These are phyloP conservation scores for Leucopsar rothschildi DNA, from an alignment of 2,113 vertebrate species.

Conservation along the genomic window DNA sequence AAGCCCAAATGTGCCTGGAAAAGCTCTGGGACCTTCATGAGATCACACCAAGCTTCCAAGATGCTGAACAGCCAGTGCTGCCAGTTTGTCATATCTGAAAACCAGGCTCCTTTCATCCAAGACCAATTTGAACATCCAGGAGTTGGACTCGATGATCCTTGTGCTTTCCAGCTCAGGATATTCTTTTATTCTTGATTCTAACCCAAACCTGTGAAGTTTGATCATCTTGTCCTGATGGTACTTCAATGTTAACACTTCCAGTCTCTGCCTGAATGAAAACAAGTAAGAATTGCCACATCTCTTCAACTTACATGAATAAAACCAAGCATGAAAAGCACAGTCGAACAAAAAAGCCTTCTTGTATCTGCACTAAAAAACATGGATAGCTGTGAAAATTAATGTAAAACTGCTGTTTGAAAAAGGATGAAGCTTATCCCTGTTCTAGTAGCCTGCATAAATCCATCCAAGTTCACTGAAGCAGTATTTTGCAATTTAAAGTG, in stretches of 20 bases:
- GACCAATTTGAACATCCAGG: background rate
- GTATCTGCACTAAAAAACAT: background rate
- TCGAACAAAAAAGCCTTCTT: background rate
- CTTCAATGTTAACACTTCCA: background rate
- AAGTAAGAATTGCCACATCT: background rate
- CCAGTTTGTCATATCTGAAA: background rate
- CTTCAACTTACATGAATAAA: background rate
- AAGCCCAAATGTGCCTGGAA: background rate
- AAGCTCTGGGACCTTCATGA: background rate
- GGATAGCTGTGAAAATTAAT: background rate
- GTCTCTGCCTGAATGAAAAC: background rate
- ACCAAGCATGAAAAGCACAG: background rate
- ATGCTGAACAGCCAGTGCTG: background rate
- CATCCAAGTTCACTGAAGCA: background rate
- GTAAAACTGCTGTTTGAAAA: background rate
- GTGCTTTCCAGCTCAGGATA: background rate
- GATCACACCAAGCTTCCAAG: background rate
- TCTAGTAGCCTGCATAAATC: slow-evolving; percentile 14
- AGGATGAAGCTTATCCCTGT: background rate
- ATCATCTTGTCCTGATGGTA: background rate
- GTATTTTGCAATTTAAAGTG: background rate
- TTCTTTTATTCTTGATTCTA: background rate
- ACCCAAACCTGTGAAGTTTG: background rate
- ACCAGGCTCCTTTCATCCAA: background rate
- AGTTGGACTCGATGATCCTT: background rate